A percentile compares a stretch with the other conserved stretches of the same genome.
These are phyloP conservation scores for Notodonta dromedarius DNA, from an alignment of 2,888 invertebrate genomes.

Conservation along the genomic window DNA sequence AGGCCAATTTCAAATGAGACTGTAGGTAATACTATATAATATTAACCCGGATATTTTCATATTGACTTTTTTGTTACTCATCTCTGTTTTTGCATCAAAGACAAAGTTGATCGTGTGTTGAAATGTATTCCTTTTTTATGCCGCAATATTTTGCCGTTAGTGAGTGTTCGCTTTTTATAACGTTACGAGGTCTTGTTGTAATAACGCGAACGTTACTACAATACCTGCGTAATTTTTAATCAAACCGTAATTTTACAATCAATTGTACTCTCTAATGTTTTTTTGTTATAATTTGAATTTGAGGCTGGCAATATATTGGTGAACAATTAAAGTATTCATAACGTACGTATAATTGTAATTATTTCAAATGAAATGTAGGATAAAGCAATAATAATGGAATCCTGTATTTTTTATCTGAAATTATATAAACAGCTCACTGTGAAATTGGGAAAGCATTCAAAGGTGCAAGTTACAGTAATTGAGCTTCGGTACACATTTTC, in stretches of 20 bases:
- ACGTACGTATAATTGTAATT: too few relatives aligned
- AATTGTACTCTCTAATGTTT: neutral
- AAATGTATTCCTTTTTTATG: slow-evolving; percentile 10
- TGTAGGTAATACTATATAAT: slow-evolving; percentile 37
- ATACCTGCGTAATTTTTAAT: slow-evolving; percentile 3
- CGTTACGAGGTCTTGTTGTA: slow-evolving; percentile 3
- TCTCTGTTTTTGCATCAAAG: slow-evolving; percentile 20
- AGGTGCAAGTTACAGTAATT: too few relatives aligned
- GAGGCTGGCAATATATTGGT: neutral
- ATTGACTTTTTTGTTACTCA: slow-evolving; percentile 38
- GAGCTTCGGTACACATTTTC: too few relatives aligned
- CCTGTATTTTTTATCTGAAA: too few relatives aligned
- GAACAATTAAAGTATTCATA: neutral
- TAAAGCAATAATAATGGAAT: too few relatives aligned
- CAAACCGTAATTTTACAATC: neutral
- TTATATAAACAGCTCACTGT: too few relatives aligned
- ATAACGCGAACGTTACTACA: slow-evolving; percentile 3
- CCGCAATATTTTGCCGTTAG: slow-evolving; percentile 2
- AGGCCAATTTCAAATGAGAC: slow-evolving; percentile 40
- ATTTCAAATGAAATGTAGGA: too few relatives aligned
- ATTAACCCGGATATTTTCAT: slow-evolving; percentile 55
- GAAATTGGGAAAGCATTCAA: too few relatives aligned
- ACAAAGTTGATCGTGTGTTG: slow-evolving; percentile 22
- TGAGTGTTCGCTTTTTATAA: neutral
- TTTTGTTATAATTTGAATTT: neutral